These are phyloP conservation scores for Halcyon malimbica DNA, from an alignment of 2,113 vertebrate species.

Conservation along the genomic window DNA sequence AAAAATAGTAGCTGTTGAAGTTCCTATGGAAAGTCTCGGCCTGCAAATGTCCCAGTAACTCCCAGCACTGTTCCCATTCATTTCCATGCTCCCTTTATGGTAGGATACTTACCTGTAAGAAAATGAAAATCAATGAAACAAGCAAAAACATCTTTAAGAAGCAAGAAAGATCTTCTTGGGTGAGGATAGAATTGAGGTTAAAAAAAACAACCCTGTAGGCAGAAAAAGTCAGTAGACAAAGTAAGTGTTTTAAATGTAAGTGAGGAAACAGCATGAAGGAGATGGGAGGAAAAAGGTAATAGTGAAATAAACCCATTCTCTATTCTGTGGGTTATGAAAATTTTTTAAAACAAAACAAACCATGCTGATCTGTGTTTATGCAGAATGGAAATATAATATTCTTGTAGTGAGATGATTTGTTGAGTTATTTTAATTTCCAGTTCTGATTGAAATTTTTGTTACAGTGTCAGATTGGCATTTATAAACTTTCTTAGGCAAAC, in stretches of 20 bases:
- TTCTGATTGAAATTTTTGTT: conserved; percentile 60
- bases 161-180: neutral
- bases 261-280: conserved; percentile 33
- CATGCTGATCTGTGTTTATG: conserved; percentile 54
- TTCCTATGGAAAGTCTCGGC: neutral
- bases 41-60: neutral
- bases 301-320: conserved; percentile 26
- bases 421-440: conserved; percentile 57
- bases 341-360: conserved; percentile 16
- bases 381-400: conserved; percentile 36
- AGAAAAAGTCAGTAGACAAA: neutral
- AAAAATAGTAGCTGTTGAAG: neutral
- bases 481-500: conserved; percentile 25
- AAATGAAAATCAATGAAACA: neutral
- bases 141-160: conserved; percentile 8
- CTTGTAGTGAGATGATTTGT: conserved; percentile 40
- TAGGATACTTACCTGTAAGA: neutral
- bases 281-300: conserved; percentile 3
- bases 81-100: neutral
- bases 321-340: neutral
- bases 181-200: neutral
- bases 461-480: conserved; percentile 60
- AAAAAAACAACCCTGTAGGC: neutral
- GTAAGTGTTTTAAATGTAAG: conserved; percentile 19
- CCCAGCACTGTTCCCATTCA: neutral